Base-by-base conservation (phyloP, 2,888 invertebrate species). In the Euzophera pinguis region DNA sequence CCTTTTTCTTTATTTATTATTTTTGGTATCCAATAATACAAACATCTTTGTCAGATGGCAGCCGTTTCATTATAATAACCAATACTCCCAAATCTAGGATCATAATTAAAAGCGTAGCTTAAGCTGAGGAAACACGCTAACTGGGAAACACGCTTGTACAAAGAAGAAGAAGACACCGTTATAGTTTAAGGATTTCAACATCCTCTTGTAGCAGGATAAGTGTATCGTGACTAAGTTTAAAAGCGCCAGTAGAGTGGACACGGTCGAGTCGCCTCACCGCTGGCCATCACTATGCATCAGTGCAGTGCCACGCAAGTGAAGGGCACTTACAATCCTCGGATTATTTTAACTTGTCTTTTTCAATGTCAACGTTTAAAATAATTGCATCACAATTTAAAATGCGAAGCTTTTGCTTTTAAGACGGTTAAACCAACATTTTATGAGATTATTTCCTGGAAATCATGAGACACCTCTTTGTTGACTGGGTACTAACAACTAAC, bases 311-410 rank as follows among this genome's bases (percentile, higher is more conserved):
- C 74, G 70, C 73, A 76, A 88, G 89, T 86, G 89, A 89, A 89
- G 89, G 89, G 89, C 86, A 73, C 79, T 78, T 69, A 79, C 84
- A 81, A 82, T 86, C 85, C 87, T 86, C 80, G 84, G 86, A 89
- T 89, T 88, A 89, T 88, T 89, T 87, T 78, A 84, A 85, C 84
- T 87, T 88, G 88, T 87, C 87, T 80, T 86, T 89, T 90, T 90
- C 89, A 90, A 89, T 90, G 89, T 89, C 89, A 86, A 78, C 86
- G 80, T 88, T 90, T 89, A 90, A 89, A 89, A 89, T 90, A 89
- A 90, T 90, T 90, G 87, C 89, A 88, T 89, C 89, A 90, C 89
- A 87, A 84, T 86, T 89, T 86, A 77, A 88, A 88, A 86, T 81
- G 86, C 79, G 81, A 81, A 75, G 71, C 83, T 84, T 83, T 83